Conservation (phyloP, 2,797 vertebrate genomes). For the Takifugu ocellatus region DNA sequence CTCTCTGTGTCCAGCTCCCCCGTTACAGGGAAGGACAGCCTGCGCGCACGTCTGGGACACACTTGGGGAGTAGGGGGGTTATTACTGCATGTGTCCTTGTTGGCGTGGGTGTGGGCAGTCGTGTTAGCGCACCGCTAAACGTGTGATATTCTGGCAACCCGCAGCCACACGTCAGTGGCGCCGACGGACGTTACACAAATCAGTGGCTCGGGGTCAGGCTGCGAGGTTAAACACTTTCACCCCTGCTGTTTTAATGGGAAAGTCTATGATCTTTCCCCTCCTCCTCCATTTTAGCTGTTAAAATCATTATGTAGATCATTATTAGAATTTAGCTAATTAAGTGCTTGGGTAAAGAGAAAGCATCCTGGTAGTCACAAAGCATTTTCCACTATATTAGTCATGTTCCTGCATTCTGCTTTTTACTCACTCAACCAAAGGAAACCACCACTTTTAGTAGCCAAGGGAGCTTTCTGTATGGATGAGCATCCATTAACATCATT, state of each 20-base stretch:
- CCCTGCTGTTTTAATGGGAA: conserved; percentile 54
- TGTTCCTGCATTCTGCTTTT: conserved; percentile 27
- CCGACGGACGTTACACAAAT: conserved; percentile 54
- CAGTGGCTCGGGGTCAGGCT: conserved; percentile 48
- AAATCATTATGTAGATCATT: conserved; percentile 10
- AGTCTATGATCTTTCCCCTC: conserved; percentile 53
- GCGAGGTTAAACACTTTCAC: conserved; percentile 75
- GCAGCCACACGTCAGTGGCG: conserved; percentile 25
- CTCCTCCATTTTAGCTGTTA: neutral
- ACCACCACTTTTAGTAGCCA: conserved; percentile 43
- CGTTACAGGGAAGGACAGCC: conserved; percentile 57
- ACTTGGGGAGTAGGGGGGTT: conserved; percentile 14
- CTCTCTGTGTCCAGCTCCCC: conserved; percentile 40
- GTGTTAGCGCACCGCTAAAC: conserved; percentile 31
- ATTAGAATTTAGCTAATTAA: conserved; percentile 7
- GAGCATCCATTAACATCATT: conserved; percentile 44
- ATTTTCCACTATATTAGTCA: conserved; percentile 7
- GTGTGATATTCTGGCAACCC: conserved; percentile 44
- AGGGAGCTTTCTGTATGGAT: conserved; percentile 38
- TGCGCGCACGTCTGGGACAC: conserved; percentile 15
- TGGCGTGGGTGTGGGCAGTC: conserved; percentile 28
- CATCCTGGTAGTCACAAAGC: conserved; percentile 1
- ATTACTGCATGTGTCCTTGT: conserved; percentile 40
- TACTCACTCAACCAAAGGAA: conserved; percentile 41
- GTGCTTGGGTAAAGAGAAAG: conserved; percentile 17